Evolutionary conservation across 2,888 invertebrate genomes (phyloP), one percentile per base, ranked within the genome.

Genomic region (Fragum whitleyi): DNA sequence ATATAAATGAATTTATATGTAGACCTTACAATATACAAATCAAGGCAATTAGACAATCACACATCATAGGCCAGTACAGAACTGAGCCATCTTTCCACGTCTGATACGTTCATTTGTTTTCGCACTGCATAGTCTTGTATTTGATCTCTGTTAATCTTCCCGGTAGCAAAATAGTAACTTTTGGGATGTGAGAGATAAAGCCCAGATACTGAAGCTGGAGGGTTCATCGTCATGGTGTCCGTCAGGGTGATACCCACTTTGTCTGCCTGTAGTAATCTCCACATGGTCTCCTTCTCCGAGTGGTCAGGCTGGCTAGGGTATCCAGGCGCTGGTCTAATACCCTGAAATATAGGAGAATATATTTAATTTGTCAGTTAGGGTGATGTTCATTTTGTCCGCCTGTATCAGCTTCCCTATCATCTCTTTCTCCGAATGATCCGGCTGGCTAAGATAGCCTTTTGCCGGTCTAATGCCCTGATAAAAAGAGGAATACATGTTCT

Each of bases 301-400:
- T 95, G 95, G 89, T 95, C 95, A 5, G 95, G 95, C 87, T 95
- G 95, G 82, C 94, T 95, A 9, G 95, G 95, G 88, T 95, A 95
- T 11, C 95, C 95, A 23, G 95, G 95, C 1, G 95, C 95, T 9
- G 95, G 95, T 11, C 95, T 93, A 72, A 95, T 95, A 29, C 95
- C 95, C 93, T 94, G 87, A 2, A 80, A 55, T 47, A 16, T 21
- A 14, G 36, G 29, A 39, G 19, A 2, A 42, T 3, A 78, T 86
- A 95, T 95, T n/a, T n/a, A n/a, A n/a, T n/a, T n/a, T 95, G 81
- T 95, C 95, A 0, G 95, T 95, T 74, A 95, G 92, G 19, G 87
- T 87, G 73, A 95, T 94, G 32, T 92, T 93, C n/a, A 92, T 89
- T 47, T 87, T 85, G 65, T 94, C 93, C 1, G 94, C 94, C 65